Base-by-base conservation (phyloP, 2,113 vertebrate species). In the Dipodomys stephensi region DNA sequence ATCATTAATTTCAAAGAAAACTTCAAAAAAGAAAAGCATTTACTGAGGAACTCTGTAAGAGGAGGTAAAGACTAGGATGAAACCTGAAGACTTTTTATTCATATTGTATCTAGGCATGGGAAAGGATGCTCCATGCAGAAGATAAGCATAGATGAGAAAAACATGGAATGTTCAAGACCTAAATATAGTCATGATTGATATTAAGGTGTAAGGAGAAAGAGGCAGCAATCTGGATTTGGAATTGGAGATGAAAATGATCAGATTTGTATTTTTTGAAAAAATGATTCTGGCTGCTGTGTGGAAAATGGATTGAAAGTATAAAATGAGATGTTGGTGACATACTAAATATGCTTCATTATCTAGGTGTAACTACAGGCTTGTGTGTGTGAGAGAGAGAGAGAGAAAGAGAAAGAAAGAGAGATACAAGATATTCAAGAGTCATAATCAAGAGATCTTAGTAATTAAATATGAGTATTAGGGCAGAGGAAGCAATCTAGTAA, bases 1-100 rank as follows among this genome's bases (percentile, higher is more conserved):
- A 30, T 68, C 23, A 30, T 77, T 73, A 84, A 77, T 68, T 8
- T 74, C 79, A 93, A 88, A 60, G 27, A 84, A 73, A 28, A 87
- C 28, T 84, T 81, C 68, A 8, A n/a, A 76, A 87, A 57, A 69
- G 46, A 85, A 67, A 27, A 32, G 35, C 10, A 65, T 89, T 88
- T 92, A 57, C 15, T 84, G 16, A 67, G 32, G 27, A 83, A 60
- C 71, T 88, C 12, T 57, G 35, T 28, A 53, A 23, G 44, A 83
- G 69, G 20, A 88, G n/a, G 5, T 46, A 49, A 83, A 62, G 76
- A 22, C 44, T 83, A 64, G 86, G 32, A 69, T 68, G 78, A 81
- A 49, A 35, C 65, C 19, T 85, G 7, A 71, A 22, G 3, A 32
- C 62, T 35, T 57, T 57, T 57, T 57, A 30, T 57, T 57, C 76